A percentile compares a stretch with the other conserved stretches of the same genome.
phyloP scores from a whole-genome alignment of 2,113 vertebrate genomes.

The Tupaia tana region DNA sequence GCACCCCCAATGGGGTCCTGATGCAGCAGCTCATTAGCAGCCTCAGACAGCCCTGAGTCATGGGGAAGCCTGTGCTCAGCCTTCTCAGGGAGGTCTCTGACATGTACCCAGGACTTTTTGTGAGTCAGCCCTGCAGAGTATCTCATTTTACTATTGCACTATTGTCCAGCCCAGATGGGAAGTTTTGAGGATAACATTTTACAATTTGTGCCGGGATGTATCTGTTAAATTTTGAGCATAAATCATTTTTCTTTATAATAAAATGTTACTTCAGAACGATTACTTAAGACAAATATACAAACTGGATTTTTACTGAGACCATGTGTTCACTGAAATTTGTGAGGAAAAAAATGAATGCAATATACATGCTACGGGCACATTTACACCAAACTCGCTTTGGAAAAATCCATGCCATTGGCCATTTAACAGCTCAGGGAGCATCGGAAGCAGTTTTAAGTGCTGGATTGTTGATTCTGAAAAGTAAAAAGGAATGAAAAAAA shows the following conservation, averaged over 20 bases:
- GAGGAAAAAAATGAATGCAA: neutral
- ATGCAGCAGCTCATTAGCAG: too few species aligned
- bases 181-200: neutral
- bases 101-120: too few species aligned
- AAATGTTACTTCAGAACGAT: constrained; percentile 2
- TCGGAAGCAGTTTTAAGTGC: neutral
- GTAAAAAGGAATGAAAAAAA: neutral
- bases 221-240: neutral
- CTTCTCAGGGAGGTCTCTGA: too few species aligned
- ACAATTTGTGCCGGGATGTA: neutral
- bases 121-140: too few species aligned
- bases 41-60: too few species aligned
- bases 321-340: neutral
- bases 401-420: neutral
- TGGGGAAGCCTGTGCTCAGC: too few species aligned
- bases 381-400: neutral
- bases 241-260: neutral
- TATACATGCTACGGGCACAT: neutral
- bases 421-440: neutral
- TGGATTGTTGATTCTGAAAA: neutral
- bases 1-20: too few species aligned
- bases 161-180: neutral
- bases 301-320: neutral
- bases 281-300: neutral
- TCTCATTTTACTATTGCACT: too few species aligned